phyloP scores from a whole-genome alignment of 2,888 invertebrate species.

The Drosophila peninsularis region DNA sequence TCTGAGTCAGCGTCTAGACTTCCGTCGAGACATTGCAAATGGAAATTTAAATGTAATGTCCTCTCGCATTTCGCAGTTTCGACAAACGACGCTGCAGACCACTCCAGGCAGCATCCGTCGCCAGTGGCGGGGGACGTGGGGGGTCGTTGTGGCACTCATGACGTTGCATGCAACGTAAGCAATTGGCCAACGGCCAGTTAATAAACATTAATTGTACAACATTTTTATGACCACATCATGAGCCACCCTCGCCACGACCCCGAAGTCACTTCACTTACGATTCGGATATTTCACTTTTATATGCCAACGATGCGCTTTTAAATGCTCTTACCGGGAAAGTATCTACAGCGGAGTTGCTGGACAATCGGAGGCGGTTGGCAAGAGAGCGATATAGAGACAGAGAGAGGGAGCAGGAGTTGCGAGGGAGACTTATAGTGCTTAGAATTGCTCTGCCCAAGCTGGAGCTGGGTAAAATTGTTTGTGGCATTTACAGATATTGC shows the following conservation, averaged over 20 bases:
- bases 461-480: neutral
- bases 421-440: neutral
- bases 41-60: slow-evolving; percentile 57
- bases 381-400: neutral
- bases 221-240: slow-evolving; percentile 47
- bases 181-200: slow-evolving; percentile 61
- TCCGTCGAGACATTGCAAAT: slow-evolving; percentile 67
- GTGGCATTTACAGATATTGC: too few relatives aligned
- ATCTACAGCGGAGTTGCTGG: neutral
- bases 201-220: slow-evolving; percentile 77
- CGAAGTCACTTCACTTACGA: slow-evolving; percentile 16
- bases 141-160: neutral
- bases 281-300: slow-evolving; percentile 21
- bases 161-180: slow-evolving; percentile 44
- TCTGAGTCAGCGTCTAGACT: slow-evolving; percentile 70
- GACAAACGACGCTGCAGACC: slow-evolving; percentile 39
- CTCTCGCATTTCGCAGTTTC: slow-evolving; percentile 20
- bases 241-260: neutral
- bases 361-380: neutral
- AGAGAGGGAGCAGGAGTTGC: neutral
- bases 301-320: slow-evolving; percentile 23
- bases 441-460: neutral
- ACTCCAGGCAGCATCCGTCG: slow-evolving; percentile 70
- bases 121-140: neutral
- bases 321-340: neutral